phyloP scores from a whole-genome alignment of 2,113 vertebrate species.

The Vidua chalybeata region DNA sequence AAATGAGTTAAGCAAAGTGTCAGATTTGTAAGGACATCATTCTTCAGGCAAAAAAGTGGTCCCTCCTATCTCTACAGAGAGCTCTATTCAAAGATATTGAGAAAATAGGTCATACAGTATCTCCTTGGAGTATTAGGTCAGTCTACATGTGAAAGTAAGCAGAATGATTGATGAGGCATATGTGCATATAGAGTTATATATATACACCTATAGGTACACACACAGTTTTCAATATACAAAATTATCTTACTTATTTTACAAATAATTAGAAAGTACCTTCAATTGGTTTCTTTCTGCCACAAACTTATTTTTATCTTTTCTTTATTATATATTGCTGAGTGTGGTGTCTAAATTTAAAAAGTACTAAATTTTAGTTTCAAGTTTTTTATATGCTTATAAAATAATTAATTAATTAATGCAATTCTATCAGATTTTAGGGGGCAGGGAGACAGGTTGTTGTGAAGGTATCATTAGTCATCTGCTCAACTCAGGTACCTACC shows the following conservation, averaged over 20 bases:
- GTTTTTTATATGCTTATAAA: background rate
- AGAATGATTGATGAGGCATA: background rate
- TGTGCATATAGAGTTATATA: background rate
- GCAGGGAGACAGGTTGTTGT: background rate
- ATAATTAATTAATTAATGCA: background rate
- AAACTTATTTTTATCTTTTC: background rate
- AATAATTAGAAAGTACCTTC: background rate
- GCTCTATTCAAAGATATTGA: background rate
- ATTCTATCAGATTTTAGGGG: background rate
- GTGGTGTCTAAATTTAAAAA: background rate
- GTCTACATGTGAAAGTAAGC: background rate
- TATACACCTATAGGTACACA: background rate
- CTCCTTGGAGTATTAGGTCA: background rate
- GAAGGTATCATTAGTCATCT: background rate
- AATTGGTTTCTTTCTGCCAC: background rate
- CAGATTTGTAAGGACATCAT: background rate
- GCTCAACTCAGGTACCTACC: background rate
- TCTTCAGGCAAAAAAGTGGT: background rate
- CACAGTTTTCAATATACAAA: background rate
- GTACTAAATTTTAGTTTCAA: background rate
- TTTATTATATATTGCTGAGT: background rate
- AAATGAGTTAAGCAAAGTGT: background rate
- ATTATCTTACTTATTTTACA: background rate
- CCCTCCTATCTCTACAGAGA: background rate
- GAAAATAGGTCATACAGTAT: background rate